These are phyloP conservation scores for Pangasius macronema DNA, from an alignment of 2,797 vertebrate genomes.

Conservation along the genomic window DNA sequence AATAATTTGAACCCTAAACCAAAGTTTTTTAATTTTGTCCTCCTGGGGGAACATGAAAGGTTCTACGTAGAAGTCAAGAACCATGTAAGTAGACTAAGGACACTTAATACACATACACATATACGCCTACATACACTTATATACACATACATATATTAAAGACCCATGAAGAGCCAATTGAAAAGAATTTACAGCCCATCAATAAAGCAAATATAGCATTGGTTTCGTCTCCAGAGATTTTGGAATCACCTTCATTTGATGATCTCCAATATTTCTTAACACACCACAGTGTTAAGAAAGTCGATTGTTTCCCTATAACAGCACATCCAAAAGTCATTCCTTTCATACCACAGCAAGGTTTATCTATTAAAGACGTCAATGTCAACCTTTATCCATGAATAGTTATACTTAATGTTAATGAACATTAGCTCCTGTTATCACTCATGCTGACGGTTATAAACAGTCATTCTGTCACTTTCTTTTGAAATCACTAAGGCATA, in stretches of 20 bases:
- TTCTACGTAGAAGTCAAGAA: neutral
- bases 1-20: neutral
- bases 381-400: neutral
- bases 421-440: neutral
- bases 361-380: neutral
- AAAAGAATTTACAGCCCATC: neutral
- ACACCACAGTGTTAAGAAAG: neutral
- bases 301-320: neutral
- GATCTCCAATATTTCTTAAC: neutral
- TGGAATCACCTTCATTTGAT: neutral
- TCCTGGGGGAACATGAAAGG: neutral
- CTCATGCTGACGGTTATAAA: neutral
- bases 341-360: neutral
- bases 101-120: neutral
- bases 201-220: neutral
- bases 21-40: neutral
- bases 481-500: neutral
- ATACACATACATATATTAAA: too few relatives aligned
- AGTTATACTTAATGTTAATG: neutral
- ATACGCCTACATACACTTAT: neutral
- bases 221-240: neutral
- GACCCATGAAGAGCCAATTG: neutral
- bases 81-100: neutral
- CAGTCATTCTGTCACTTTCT: neutral
- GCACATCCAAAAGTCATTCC: neutral